phyloP scores from a whole-genome alignment of 2,797 vertebrate species.

The Bovichtus variegatus region DNA sequence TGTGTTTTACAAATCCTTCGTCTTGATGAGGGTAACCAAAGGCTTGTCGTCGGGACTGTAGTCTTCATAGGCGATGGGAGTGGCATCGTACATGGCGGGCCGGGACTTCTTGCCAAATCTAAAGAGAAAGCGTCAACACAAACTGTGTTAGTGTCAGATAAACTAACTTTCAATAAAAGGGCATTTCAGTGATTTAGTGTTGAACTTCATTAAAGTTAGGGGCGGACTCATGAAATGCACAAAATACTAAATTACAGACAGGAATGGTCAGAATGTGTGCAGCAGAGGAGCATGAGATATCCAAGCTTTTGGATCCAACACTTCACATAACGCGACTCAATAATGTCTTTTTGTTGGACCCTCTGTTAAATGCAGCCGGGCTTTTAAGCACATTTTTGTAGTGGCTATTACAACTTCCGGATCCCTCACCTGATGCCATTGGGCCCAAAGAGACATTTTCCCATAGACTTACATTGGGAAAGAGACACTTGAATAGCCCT shows the following conservation, averaged over 20 bases:
- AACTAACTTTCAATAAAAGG: neutral
- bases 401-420: too few species aligned
- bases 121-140: constrained; percentile 57
- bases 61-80: constrained; percentile 97
- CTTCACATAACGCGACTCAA: neutral
- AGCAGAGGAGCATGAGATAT: neutral
- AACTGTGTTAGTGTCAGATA: too few species aligned
- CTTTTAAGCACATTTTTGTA: too few species aligned
- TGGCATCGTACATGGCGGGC: constrained; percentile 98
- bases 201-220: neutral
- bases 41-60: constrained; percentile 99
- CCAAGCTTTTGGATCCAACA: neutral
- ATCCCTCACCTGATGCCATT: too few species aligned
- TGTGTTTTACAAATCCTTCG: constrained; percentile 97
- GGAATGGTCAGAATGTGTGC: neutral
- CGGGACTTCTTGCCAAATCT: constrained; percentile 99
- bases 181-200: neutral
- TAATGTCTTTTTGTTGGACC: neutral
- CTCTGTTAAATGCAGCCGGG: too few species aligned
- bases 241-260: neutral
- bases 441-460: too few species aligned
- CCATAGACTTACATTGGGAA: too few species aligned
- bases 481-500: too few species aligned
- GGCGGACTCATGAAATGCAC: neutral
- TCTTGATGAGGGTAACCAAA: constrained; percentile 98